Evolutionary conservation across 2,113 vertebrate species (phyloP), one percentile per base, ranked within the genome.

Genomic region (Paracanthobrama guichenoti): DNA sequence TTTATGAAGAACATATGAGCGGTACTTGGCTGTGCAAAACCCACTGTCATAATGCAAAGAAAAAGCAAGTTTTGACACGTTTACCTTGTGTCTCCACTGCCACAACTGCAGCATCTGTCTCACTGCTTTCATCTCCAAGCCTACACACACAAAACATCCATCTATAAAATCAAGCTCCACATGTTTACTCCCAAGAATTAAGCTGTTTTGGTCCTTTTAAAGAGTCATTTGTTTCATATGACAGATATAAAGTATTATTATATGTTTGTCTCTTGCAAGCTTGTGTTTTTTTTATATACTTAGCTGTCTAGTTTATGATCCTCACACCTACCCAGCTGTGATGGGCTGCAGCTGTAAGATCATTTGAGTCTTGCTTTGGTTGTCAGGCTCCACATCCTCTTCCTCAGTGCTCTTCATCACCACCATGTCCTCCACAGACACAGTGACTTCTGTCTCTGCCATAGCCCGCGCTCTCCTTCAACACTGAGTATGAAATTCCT

Each of bases 331-430:
- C 97, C 96, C 96, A 83, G 96, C 91, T 44, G 94, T 92, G 88
- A 98, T 95, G 0, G 97, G 96, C 87, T 98, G 97, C 66, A 99
- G 95, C 91, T 99, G 97, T 26, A 98, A 86, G 84, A 98, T 98
- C 89, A 99, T 96, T 91, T 98, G 97, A 59, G 96, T 97, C 91
- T 98, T 98, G 83, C 92, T 96, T 35, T 95, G 95, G 92, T 98
- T 96, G 59, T 95, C 93, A 2, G 91, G 92, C 86, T 95, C 94
- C 84, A 95, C 95, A 50, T 93, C 95, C 85, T 96, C 95, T 62
- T 92, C 96, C 7, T 93, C 93, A 0, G 95, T 94, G 6, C 93
- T 91, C 91, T 97, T 97, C 88, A 98, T 94, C 90, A 98, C 95
- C 88, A 99, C 95, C 89, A 98, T 93, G 87, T 98, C 96, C 79